Evolutionary conservation across 1,140 invertebrate species (phyloP).

Genomic region (Caenorhabditis inopinata): DNA sequence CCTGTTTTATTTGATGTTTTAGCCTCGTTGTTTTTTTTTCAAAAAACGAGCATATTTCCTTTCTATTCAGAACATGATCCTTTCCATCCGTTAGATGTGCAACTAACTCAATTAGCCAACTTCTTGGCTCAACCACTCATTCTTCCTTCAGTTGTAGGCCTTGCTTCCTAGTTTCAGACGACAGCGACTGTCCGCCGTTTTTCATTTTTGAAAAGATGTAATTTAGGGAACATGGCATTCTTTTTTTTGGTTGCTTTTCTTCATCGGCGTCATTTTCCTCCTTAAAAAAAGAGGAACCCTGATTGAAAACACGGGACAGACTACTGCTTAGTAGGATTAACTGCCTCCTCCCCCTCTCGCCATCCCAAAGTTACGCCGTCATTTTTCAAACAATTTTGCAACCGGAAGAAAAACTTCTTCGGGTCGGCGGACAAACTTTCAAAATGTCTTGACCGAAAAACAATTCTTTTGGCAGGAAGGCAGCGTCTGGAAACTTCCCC

Average conservation of each 20-base stretch:
- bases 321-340: conserved; percentile 32
- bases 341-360: too few species aligned
- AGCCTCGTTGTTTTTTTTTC: not conserved
- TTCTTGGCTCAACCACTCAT: conserved; percentile 1
- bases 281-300: not conserved
- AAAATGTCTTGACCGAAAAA: not conserved
- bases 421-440: not conserved
- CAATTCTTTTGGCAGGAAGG: not conserved
- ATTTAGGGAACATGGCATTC: conserved; percentile 27
- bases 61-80: conserved; percentile 32
- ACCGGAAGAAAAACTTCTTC: not conserved
- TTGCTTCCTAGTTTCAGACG: not conserved
- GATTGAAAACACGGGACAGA: conserved; percentile 32
- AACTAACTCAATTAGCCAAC: conserved; percentile 32
- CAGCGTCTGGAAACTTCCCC: not conserved
- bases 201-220: conserved; percentile 33
- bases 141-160: not conserved
- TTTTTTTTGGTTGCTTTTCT: not conserved
- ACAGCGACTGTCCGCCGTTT: conserved; percentile 4
- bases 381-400: conserved; percentile 29
- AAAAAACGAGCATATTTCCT: not conserved
- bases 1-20: not conserved
- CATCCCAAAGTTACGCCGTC: conserved; percentile 27
- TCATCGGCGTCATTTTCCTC: not conserved
- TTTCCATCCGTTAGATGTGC: conserved; percentile 22